Evolutionary conservation across 2,888 invertebrate species (phyloP).

Genomic region (Nowickia ferox): DNA sequence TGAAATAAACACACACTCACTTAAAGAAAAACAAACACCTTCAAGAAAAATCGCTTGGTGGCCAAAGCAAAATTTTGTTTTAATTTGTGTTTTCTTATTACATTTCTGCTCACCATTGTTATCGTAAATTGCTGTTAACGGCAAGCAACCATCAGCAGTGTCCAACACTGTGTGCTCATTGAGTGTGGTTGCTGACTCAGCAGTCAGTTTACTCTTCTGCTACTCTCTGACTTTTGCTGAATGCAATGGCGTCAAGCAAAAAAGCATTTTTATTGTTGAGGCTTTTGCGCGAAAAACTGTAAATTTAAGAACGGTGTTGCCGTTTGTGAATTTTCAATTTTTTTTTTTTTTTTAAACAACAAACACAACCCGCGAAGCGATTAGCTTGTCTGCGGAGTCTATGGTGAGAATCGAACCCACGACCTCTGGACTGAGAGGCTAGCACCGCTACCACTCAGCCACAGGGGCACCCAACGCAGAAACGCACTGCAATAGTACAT

Average conservation of each 20-base stretch:
- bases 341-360: too few relatives aligned
- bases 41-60: conserved; percentile 63
- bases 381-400: too few relatives aligned
- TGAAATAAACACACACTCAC: conserved; percentile 29
- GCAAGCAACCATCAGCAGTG: conserved; percentile 35
- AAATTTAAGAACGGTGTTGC: too few relatives aligned
- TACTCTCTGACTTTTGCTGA: conserved; percentile 44
- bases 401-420: too few relatives aligned
- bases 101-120: conserved; percentile 47
- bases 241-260: not conserved
- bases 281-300: not conserved
- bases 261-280: not conserved
- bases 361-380: too few relatives aligned
- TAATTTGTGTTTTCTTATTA: conserved; percentile 21
- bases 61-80: conserved; percentile 60
- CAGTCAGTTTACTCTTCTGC: not conserved
- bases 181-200: not conserved
- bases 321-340: too few relatives aligned
- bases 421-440: too few relatives aligned
- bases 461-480: too few relatives aligned
- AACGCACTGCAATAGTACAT: too few relatives aligned
- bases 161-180: conserved; percentile 7
- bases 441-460: too few relatives aligned
- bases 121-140: conserved; percentile 45
- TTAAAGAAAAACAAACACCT: conserved; percentile 56